phyloP scores from a whole-genome alignment of 2,888 invertebrate species.

The Morpho helenor region DNA sequence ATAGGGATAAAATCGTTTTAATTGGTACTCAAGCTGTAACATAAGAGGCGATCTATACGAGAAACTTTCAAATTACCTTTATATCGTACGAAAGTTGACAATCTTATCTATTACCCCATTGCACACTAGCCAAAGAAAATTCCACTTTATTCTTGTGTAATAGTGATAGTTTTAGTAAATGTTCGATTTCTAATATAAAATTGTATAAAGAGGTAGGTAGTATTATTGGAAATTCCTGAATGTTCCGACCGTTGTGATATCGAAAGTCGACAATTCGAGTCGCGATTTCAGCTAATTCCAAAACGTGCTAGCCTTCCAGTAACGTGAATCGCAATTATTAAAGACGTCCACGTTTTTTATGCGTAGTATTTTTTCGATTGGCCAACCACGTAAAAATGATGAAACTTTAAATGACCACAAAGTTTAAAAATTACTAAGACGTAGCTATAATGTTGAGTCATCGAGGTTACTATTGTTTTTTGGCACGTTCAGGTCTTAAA shows the following conservation, averaged over 20 bases:
- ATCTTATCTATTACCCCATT: conserved; percentile 35
- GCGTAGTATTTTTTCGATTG: too few relatives aligned
- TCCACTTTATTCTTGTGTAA: conserved; percentile 26
- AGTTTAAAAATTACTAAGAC: too few relatives aligned
- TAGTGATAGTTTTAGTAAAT: conserved; percentile 26
- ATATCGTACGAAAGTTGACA: conserved; percentile 48
- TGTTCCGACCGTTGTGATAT: conserved; percentile 62
- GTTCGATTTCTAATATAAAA: conserved; percentile 6
- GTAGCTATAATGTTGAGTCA: too few relatives aligned
- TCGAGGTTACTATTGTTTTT: too few relatives aligned
- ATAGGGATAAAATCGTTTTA: conserved; percentile 53
- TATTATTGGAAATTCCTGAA: conserved; percentile 75
- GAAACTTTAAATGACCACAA: too few relatives aligned
- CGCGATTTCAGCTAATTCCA: conserved; percentile 59
- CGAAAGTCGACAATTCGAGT: conserved; percentile 60
- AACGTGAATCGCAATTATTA: too few relatives aligned
- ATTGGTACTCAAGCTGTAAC: conserved; percentile 39
- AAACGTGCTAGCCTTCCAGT: conserved; percentile 40
- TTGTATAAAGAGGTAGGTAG: conserved; percentile 31
- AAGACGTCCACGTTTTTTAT: too few relatives aligned
- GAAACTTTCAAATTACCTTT: conserved; percentile 69
- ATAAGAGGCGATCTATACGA: conserved; percentile 25
- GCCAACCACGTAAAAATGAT: too few relatives aligned
- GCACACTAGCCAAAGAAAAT: conserved; percentile 24
- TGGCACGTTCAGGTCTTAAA: too few relatives aligned